phyloP scores from a whole-genome alignment of 2,888 invertebrate species.

The Mylabris sibirica region DNA sequence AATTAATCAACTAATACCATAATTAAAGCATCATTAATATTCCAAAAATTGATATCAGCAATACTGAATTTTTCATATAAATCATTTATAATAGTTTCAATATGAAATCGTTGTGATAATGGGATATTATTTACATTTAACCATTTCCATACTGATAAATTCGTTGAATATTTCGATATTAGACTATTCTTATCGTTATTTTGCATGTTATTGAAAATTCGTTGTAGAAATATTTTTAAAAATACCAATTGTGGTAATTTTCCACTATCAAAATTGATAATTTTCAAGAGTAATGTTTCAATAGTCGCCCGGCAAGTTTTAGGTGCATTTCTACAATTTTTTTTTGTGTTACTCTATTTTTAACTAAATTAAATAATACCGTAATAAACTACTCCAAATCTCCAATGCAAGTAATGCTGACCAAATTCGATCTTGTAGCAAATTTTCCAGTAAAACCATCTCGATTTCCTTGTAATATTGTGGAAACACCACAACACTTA shows the following conservation, averaged over 20 bases:
- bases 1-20: conserved; percentile 31
- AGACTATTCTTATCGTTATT: conserved; percentile 23
- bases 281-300: conserved; percentile 20
- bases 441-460: conserved; percentile 42
- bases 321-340: conserved; percentile 21
- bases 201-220: conserved; percentile 34
- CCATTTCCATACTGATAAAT: conserved; percentile 37
- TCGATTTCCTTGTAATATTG: conserved; percentile 41
- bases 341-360: background rate
- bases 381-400: conserved; percentile 48
- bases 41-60: conserved; percentile 27
- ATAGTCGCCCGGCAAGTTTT: conserved; percentile 13
- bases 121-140: conserved; percentile 32
- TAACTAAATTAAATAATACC: conserved; percentile 39
- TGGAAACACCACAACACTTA: conserved; percentile 38
- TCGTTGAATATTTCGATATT: conserved; percentile 28
- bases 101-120: conserved; percentile 21
- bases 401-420: conserved; percentile 48
- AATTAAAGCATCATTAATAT: conserved; percentile 28
- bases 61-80: conserved; percentile 28
- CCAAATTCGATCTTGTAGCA: conserved; percentile 47
- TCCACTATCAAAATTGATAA: conserved; percentile 36
- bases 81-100: conserved; percentile 32
- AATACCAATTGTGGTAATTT: conserved; percentile 38
- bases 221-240: conserved; percentile 41